A percentile compares a stretch with the other conserved stretches of the same genome.
phyloP scores from a whole-genome alignment of 2,113 vertebrate species.

The Trematomus loennbergii region DNA sequence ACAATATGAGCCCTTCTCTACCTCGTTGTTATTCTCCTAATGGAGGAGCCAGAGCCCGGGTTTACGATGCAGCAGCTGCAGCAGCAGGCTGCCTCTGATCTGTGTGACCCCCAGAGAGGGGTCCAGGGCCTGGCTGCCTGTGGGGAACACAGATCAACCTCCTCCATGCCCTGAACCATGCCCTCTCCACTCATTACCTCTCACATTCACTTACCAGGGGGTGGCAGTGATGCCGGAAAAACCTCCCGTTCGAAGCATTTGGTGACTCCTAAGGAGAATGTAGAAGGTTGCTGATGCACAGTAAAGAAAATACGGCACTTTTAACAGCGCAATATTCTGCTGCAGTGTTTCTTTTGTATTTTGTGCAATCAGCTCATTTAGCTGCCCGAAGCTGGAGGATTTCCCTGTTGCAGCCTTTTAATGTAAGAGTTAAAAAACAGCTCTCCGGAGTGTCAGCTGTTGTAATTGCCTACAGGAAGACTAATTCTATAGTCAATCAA shows the following conservation, averaged over 20 bases:
- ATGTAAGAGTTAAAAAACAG: constrained; percentile 61
- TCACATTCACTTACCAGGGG: constrained; percentile 63
- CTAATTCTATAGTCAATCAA: constrained; percentile 70
- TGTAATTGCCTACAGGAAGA: constrained; percentile 67
- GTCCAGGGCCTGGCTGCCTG: constrained; percentile 56
- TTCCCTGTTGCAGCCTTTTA: constrained; percentile 51
- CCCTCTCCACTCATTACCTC: constrained; percentile 74
- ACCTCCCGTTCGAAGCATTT: constrained; percentile 41
- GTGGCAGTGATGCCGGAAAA: constrained; percentile 34
- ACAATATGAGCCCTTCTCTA: constrained; percentile 48
- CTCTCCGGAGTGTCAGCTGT: constrained; percentile 48
- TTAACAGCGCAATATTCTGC: constrained; percentile 33
- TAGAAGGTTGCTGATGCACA: constrained; percentile 15
- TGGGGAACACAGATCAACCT: constrained; percentile 74
- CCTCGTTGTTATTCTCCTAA: constrained; percentile 42
- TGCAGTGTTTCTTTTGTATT: constrained; percentile 23
- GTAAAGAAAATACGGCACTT: constrained; percentile 22
- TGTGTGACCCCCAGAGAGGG: constrained; percentile 60
- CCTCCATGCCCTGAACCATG: constrained; percentile 71
- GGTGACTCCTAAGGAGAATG: constrained; percentile 32
- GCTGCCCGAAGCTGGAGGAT: constrained; percentile 39
- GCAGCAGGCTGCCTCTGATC: constrained; percentile 64
- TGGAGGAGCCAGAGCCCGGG: constrained; percentile 35
- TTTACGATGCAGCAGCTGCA: constrained; percentile 65
- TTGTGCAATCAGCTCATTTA: constrained; percentile 42